phyloP scores from a whole-genome alignment of 2,888 invertebrate species.

The Trachelus troglodyta region DNA sequence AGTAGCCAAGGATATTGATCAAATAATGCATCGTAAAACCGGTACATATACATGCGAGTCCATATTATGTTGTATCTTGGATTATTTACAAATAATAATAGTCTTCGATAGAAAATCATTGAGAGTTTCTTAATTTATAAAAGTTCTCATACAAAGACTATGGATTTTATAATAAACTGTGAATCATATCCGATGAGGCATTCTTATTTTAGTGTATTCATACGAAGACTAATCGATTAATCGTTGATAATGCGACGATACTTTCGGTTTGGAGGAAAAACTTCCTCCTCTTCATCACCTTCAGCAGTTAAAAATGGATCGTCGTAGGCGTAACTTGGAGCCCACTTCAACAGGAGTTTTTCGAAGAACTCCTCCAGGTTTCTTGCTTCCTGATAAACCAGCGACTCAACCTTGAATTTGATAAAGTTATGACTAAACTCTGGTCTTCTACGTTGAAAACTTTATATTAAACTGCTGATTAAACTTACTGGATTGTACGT shows the following conservation, averaged over 20 bases:
- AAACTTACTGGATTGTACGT: conserved; percentile 82
- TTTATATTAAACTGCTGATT: conserved; percentile 5
- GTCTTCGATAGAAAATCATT: not conserved
- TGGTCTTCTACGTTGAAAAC: not conserved
- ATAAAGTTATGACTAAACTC: conserved; percentile 9
- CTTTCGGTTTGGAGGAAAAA: conserved; percentile 69
- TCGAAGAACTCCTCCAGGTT: conserved; percentile 89
- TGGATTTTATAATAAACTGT: not conserved
- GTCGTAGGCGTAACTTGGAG: conserved; percentile 79
- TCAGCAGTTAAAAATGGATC: conserved; percentile 63
- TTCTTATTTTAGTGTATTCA: not conserved
- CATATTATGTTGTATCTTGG: not conserved
- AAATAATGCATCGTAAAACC: not conserved
- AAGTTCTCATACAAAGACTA: not conserved
- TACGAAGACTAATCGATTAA: conserved; percentile 32
- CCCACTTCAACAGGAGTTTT: conserved; percentile 82
- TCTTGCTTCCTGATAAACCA: conserved; percentile 82
- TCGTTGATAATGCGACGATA: conserved; percentile 69
- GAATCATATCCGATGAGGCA: not conserved
- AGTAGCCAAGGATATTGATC: not conserved
- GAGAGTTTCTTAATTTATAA: not conserved
- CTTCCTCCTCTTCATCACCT: conserved; percentile 67
- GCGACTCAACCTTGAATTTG: conserved; percentile 75
- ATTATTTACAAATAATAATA: not conserved
- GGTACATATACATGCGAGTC: not conserved